phyloP scores from a whole-genome alignment of 2,113 vertebrate genomes.

The Halcyon senegalensis region DNA sequence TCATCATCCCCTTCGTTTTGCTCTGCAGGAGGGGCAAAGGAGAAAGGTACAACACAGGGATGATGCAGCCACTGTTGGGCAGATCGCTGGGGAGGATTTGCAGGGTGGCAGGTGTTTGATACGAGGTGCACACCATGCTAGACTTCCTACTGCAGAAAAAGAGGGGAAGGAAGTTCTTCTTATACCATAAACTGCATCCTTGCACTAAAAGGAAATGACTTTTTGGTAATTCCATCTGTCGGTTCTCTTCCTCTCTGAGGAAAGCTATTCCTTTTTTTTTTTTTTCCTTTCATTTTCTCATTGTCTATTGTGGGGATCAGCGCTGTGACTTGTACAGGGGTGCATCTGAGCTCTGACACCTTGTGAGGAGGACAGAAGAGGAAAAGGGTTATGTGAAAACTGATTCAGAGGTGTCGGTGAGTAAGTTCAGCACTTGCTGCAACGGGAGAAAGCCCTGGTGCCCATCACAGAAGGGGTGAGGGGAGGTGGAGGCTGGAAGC shows the following conservation, averaged over 20 bases:
- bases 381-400: neutral
- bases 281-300: neutral
- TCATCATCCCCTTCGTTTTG: neutral
- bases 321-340: neutral
- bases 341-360: neutral
- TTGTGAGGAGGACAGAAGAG: neutral
- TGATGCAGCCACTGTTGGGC: fast-evolving
- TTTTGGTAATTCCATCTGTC: neutral
- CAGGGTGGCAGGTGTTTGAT: neutral
- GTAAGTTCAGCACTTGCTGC: neutral
- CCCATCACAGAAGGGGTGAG: neutral
- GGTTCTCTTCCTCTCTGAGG: neutral
- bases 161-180: neutral
- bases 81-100: neutral
- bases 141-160: neutral
- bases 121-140: neutral
- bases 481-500: neutral
- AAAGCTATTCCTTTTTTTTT: neutral
- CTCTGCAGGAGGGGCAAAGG: neutral
- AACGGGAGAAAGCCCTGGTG: neutral
- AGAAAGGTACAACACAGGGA: neutral
- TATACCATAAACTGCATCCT: neutral
- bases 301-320: neutral
- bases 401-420: neutral
- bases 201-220: neutral